Percentiles rank a stretch among this genome's conserved stretches.
These are phyloP conservation scores for Machimus rusticus DNA, from an alignment of 2,888 invertebrate genomes.

Conservation along the genomic window DNA sequence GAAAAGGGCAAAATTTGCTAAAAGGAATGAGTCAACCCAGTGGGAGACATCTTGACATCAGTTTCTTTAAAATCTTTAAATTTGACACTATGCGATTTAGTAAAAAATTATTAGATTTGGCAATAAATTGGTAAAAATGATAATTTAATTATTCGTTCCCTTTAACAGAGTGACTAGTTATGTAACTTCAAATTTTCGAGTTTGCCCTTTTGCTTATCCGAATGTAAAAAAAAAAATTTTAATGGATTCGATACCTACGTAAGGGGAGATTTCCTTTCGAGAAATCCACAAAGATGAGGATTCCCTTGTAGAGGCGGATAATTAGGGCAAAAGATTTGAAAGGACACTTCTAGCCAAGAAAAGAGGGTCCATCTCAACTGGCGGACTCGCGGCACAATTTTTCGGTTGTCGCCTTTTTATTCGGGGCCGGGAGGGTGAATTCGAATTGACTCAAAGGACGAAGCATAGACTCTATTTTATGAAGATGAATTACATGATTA, in stretches of 20 bases:
- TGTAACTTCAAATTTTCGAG: not conserved
- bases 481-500: slow-evolving; percentile 48
- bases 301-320: slow-evolving; percentile 35
- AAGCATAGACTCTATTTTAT: slow-evolving; percentile 43
- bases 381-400: slow-evolving; percentile 23
- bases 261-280: slow-evolving; percentile 16
- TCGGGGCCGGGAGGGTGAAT: not conserved
- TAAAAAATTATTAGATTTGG: not conserved
- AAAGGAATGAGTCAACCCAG: not conserved
- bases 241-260: slow-evolving; percentile 41
- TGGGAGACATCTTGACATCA: not conserved
- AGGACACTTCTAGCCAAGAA: slow-evolving; percentile 3
- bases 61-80: not conserved
- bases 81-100: not conserved
- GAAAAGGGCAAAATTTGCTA: not conserved
- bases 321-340: slow-evolving; percentile 44
- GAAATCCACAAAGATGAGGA: slow-evolving; percentile 33
- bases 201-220: not conserved
- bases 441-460: not conserved
- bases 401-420: slow-evolving; percentile 23
- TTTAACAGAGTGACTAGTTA: not conserved
- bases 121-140: not conserved
- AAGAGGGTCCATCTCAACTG: slow-evolving; percentile 17
- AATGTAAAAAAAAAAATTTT: slow-evolving; percentile 9
- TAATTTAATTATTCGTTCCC: not conserved